Percentiles rank a stretch among this genome's conserved stretches.
Evolutionary conservation across 1,140 invertebrate species (phyloP).

Genomic region (Zaprionus tsacasi): DNA sequence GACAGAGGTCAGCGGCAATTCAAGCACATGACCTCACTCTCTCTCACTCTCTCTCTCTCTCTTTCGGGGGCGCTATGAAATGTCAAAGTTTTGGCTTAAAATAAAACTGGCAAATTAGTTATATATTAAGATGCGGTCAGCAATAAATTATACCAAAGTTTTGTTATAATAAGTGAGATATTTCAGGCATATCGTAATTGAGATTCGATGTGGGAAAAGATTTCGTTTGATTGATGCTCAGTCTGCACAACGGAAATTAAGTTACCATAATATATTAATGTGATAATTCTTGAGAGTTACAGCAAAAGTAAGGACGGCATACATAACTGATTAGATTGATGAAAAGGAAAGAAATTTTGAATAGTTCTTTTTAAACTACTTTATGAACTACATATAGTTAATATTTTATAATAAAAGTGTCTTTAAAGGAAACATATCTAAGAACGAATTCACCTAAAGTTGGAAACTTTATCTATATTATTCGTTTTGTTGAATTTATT

Average conservation of each 20-base stretch:
- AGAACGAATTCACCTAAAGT: too few relatives aligned
- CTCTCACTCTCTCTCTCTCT: background rate
- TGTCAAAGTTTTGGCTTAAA: slow-evolving; percentile 66
- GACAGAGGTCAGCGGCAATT: slow-evolving; percentile 55
- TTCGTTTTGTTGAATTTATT: too few relatives aligned
- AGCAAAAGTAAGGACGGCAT: too few relatives aligned
- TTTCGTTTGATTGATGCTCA: too few relatives aligned
- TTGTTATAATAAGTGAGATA: slow-evolving; percentile 59
- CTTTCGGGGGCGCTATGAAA: slow-evolving; percentile 5
- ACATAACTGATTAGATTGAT: too few relatives aligned
- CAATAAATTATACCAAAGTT: slow-evolving; percentile 59
- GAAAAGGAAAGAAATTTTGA: too few relatives aligned
- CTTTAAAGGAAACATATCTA: too few relatives aligned
- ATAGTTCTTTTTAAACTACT: too few relatives aligned
- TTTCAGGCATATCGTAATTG: slow-evolving; percentile 63
- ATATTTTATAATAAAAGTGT: too few relatives aligned
- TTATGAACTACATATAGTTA: too few relatives aligned
- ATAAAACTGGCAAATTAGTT: slow-evolving; percentile 68
- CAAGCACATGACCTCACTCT: slow-evolving; percentile 2
- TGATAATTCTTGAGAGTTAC: too few relatives aligned
- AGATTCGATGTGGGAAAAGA: slow-evolving; percentile 29
- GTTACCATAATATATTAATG: background rate
- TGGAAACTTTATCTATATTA: too few relatives aligned
- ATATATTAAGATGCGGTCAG: slow-evolving; percentile 57
- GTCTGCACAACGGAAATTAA: background rate